A percentile compares a stretch with the other conserved stretches of the same genome.
phyloP scores from a whole-genome alignment of 1,140 invertebrate species.

The Dreissena rostriformis region DNA sequence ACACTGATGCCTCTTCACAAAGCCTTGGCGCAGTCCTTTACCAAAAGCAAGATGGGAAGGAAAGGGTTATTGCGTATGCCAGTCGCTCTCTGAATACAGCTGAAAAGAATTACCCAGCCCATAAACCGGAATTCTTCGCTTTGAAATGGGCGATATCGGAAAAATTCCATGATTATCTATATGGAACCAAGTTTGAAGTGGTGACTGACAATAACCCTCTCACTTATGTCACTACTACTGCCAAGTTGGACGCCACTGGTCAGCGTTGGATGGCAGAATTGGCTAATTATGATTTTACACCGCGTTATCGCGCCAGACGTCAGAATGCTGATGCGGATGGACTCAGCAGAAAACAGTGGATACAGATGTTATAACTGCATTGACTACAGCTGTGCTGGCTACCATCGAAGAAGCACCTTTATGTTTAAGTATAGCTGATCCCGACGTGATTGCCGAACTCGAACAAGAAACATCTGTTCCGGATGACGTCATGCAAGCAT shows the following conservation, averaged over 20 bases:
- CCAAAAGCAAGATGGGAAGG: constrained; percentile 27
- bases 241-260: no score
- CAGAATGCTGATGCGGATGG: no score
- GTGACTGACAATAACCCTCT: no score
- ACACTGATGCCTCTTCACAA: constrained; percentile 23
- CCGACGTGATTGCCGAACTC: background rate
- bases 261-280: no score
- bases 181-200: constrained; percentile 27
- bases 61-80: constrained; percentile 50
- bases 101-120: constrained; percentile 58
- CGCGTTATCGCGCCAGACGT: no score
- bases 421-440: background rate
- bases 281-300: no score
- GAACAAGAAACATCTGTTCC: background rate
- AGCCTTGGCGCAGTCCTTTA: constrained; percentile 53
- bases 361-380: constrained; percentile 3
- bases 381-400: background rate
- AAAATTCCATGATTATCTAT: constrained; percentile 56
- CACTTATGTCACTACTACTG: no score
- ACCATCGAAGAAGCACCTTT: constrained; percentile 6
- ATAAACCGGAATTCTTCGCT: constrained; percentile 48
- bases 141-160: constrained; percentile 38
- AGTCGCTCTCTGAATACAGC: constrained; percentile 46
- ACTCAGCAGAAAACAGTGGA: background rate
- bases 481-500: background rate